Evolutionary conservation across 1,140 invertebrate genomes (phyloP).

Genomic region (Macrotrachela quadricornifera): DNA sequence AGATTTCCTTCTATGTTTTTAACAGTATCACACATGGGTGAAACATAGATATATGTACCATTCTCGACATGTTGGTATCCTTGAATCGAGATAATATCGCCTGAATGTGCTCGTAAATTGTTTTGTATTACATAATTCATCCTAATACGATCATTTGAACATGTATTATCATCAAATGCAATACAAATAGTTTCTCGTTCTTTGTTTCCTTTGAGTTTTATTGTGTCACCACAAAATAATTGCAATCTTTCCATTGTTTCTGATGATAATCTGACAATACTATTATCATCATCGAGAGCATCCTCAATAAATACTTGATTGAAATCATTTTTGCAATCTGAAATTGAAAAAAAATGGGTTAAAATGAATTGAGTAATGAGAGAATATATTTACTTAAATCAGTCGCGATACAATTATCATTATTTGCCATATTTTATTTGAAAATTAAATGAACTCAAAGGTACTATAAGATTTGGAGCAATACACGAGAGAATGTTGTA

Average conservation of each 20-base stretch:
- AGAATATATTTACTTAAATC: too few species aligned
- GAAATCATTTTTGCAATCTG: constrained; percentile 85
- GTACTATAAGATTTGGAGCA: too few species aligned
- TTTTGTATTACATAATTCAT: constrained; percentile 96
- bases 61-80: constrained; percentile 93
- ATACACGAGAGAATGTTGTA: too few species aligned
- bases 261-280: constrained; percentile 42
- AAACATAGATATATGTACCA: constrained; percentile 85
- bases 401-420: too few species aligned
- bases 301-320: constrained; percentile 94
- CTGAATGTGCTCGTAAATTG: constrained; percentile 82
- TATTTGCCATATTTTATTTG: too few species aligned
- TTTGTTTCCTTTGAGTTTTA: constrained; percentile 84
- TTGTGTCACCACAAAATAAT: constrained; percentile 88
- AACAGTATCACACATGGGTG: constrained; percentile 96
- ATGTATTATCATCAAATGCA: constrained; percentile 80
- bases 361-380: too few species aligned
- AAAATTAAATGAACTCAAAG: too few species aligned
- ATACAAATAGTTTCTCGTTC: constrained; percentile 95
- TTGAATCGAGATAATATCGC: constrained; percentile 57
- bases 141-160: constrained; percentile 85
- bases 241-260: constrained; percentile 96
- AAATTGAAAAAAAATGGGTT: too few species aligned
- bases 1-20: constrained; percentile 86
- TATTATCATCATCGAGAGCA: constrained; percentile 93